These are phyloP conservation scores for Heterodera schachtii DNA, from an alignment of 1,140 invertebrate genomes.

Conservation along the genomic window DNA sequence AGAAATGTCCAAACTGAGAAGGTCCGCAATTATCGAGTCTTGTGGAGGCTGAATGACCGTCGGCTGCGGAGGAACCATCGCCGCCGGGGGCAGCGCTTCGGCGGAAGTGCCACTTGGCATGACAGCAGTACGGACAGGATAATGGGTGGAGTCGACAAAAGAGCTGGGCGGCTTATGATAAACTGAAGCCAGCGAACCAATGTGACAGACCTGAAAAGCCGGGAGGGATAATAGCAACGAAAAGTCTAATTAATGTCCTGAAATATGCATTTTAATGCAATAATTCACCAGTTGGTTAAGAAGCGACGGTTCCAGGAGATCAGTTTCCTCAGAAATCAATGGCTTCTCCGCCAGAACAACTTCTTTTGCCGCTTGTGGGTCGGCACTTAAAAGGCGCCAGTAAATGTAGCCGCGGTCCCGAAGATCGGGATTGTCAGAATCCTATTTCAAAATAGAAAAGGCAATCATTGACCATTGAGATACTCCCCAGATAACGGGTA, in stretches of 20 bases:
- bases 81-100: slow-evolving; percentile 29
- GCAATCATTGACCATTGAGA: neutral
- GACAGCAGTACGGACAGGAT: slow-evolving; percentile 65
- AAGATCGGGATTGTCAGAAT: slow-evolving; percentile 99
- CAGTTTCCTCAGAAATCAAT: slow-evolving; percentile 97
- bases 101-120: slow-evolving; percentile 20
- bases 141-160: slow-evolving; percentile 83
- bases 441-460: slow-evolving; percentile 65
- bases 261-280: neutral
- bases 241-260: slow-evolving; percentile 11
- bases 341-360: slow-evolving; percentile 97
- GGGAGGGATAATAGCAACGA: too few species aligned
- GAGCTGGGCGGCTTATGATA: slow-evolving; percentile 99
- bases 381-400: slow-evolving; percentile 95
- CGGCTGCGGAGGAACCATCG: slow-evolving; percentile 66
- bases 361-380: slow-evolving; percentile 96
- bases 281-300: slow-evolving; percentile 86
- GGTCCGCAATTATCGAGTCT: slow-evolving; percentile 92
- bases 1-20: slow-evolving; percentile 87
- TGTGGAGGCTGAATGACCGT: slow-evolving; percentile 82
- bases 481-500: neutral
- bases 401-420: slow-evolving; percentile 99
- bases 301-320: slow-evolving; percentile 93
- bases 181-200: slow-evolving; percentile 94
- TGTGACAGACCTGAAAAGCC: slow-evolving; percentile 77